Conservation (phyloP, 2,113 vertebrate species). For the Rhinolophus sinicus region DNA sequence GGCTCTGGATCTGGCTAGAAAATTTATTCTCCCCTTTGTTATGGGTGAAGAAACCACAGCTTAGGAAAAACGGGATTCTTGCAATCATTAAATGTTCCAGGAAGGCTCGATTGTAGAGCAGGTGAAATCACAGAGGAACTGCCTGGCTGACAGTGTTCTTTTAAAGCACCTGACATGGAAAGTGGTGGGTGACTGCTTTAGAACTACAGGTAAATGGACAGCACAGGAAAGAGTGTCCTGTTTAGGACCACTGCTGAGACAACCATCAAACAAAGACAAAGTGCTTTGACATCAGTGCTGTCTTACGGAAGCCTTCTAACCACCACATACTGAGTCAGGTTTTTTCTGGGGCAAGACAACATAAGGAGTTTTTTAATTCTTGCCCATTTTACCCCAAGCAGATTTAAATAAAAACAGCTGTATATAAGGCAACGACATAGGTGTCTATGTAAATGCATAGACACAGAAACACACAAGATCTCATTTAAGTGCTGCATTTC, state of each 20-base stretch:
- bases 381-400: neutral
- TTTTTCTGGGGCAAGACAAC: neutral
- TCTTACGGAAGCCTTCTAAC: neutral
- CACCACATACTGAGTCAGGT: neutral
- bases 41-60: neutral
- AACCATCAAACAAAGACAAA: constrained; percentile 42
- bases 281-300: neutral
- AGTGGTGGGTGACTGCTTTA: constrained; percentile 49
- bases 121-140: constrained; percentile 40
- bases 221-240: constrained; percentile 12
- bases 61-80: neutral
- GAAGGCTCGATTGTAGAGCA: constrained; percentile 41
- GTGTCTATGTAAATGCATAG: neutral
- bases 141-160: constrained; percentile 36
- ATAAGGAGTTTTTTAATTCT: neutral
- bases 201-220: constrained; percentile 61
- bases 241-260: constrained; percentile 17
- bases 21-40: neutral
- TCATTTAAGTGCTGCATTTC: constrained; percentile 1
- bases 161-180: constrained; percentile 29
- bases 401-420: neutral
- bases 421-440: neutral
- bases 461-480: neutral
- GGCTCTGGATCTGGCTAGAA: neutral
- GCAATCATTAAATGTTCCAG: constrained; percentile 43